Conservation (phyloP, 1,140 invertebrate species). For the Zelostemma sp. region DNA sequence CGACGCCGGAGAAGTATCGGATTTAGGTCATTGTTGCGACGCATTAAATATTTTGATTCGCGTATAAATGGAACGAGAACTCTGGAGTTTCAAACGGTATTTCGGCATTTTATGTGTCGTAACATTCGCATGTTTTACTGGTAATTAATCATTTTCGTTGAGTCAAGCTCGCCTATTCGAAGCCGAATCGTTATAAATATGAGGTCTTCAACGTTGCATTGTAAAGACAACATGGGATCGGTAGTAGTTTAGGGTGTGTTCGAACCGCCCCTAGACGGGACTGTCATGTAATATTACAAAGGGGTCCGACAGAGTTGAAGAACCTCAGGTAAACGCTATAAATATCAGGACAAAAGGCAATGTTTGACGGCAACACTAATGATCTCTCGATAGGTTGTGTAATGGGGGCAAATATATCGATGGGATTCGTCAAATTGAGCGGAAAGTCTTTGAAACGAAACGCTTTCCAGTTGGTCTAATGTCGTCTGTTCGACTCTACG, state of each 20-base stretch:
- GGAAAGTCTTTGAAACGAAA: constrained; percentile 43
- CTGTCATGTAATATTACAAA: constrained; percentile 31
- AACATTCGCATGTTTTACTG: constrained; percentile 6
- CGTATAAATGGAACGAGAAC: too few species aligned
- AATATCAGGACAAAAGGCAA: constrained; percentile 38
- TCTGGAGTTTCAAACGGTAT: too few species aligned
- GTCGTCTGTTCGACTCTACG: constrained; percentile 28
- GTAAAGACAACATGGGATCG: constrained; percentile 32
- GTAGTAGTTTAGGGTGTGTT: constrained; percentile 36
- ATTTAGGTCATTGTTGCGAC: constrained; percentile 41
- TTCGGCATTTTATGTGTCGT: background rate
- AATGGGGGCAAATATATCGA: constrained; percentile 29
- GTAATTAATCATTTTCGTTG: constrained; percentile 37
- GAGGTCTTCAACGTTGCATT: constrained; percentile 9
- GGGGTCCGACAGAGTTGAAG: constrained; percentile 29
- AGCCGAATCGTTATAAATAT: constrained; percentile 25
- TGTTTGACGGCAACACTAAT: constrained; percentile 44
- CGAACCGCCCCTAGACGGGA: constrained; percentile 27
- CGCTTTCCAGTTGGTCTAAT: constrained; percentile 23
- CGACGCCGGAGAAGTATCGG: constrained; percentile 26
- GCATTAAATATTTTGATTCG: constrained; percentile 16
- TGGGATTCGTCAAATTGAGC: constrained; percentile 37
- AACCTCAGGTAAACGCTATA: constrained; percentile 44
- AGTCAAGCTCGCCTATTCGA: constrained; percentile 27
- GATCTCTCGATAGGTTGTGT: constrained; percentile 34